Percentiles rank a stretch among this genome's conserved stretches.
Evolutionary conservation across 2,888 invertebrate species (phyloP).

Genomic region (Drosophila pseudotakahashii): DNA sequence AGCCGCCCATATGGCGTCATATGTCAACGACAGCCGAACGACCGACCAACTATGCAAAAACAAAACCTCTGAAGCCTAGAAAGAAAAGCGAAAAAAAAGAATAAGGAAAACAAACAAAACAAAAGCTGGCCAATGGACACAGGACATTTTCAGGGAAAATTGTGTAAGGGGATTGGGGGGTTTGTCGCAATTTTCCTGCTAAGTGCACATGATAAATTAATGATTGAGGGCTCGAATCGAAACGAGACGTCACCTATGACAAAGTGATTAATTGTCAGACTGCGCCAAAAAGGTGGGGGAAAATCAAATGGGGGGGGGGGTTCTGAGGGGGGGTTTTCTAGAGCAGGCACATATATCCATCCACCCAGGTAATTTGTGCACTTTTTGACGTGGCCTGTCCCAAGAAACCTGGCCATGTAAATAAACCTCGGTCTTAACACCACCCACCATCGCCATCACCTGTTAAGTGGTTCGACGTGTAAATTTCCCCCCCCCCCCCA

Average conservation of each 20-base stretch:
- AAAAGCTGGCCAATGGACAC: conserved; percentile 12
- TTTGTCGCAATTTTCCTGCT: conserved; percentile 73
- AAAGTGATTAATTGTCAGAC: conserved; percentile 69
- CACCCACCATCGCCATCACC: not conserved
- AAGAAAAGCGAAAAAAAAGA: conserved; percentile 44
- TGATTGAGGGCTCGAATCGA: conserved; percentile 54
- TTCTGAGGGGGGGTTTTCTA: conserved; percentile 3
- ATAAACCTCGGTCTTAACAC: conserved; percentile 27
- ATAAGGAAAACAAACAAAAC: conserved; percentile 26
- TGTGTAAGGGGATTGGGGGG: conserved; percentile 24
- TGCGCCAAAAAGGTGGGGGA: conserved; percentile 2
- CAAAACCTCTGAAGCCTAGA: conserved; percentile 42
- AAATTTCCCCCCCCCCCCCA: not conserved
- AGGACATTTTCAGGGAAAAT: conserved; percentile 34
- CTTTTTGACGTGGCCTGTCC: conserved; percentile 29
- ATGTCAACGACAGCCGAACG: conserved; percentile 49
- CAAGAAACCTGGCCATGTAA: conserved; percentile 46
- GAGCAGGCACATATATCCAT: conserved; percentile 46
- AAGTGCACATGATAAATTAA: conserved; percentile 76
- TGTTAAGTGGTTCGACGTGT: conserved; percentile 22
- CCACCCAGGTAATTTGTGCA: conserved; percentile 36
- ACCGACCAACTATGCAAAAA: conserved; percentile 36
- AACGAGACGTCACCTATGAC: conserved; percentile 50
- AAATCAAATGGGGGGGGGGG: not conserved
- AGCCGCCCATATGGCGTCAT: conserved; percentile 43